A percentile compares a stretch with the other conserved stretches of the same genome.
These are phyloP conservation scores for Hydractinia symbiolongicarpus DNA, from an alignment of 30 jellyfish, hydroid and myxozoan species.

Conservation along the genomic window DNA sequence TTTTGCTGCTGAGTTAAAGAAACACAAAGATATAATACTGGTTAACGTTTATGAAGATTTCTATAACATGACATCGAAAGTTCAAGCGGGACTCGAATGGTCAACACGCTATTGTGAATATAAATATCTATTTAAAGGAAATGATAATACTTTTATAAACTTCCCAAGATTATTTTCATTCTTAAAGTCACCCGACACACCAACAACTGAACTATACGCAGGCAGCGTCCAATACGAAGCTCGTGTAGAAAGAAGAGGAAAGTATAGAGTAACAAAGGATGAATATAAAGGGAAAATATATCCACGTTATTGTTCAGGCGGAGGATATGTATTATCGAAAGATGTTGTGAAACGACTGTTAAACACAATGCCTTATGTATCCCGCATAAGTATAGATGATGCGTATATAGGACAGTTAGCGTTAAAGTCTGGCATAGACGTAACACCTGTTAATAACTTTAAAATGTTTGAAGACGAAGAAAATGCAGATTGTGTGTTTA, in stretches of 20 bases:
- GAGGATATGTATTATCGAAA: slow-evolving; percentile 22
- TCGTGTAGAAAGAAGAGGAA: slow-evolving; percentile 3
- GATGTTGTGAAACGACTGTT: slow-evolving; percentile 1
- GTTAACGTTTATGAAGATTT: slow-evolving; percentile 25
- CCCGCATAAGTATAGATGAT: slow-evolving; percentile 19
- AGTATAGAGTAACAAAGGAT: slow-evolving; percentile 10
- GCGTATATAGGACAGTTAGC: slow-evolving; percentile 18
- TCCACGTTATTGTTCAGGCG: slow-evolving; percentile 35
- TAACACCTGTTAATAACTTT: neutral
- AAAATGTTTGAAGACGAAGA: neutral
- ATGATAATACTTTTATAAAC: slow-evolving; percentile 23
- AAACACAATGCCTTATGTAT: neutral
- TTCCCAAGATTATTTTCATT: slow-evolving; percentile 19
- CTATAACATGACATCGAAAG: slow-evolving; percentile 21
- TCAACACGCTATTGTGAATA: slow-evolving; percentile 17
- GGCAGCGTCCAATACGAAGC: slow-evolving; percentile 18
- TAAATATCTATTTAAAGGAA: slow-evolving; percentile 8
- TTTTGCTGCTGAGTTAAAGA: neutral
- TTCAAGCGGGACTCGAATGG: slow-evolving; percentile 31
- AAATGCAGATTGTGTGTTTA: neutral
- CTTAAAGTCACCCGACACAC: neutral
- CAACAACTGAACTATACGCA: neutral
- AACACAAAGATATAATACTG: slow-evolving; percentile 5
- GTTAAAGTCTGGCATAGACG: neutral
- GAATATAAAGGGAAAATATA: slow-evolving; percentile 9